A percentile compares a stretch with the other conserved stretches of the same genome.
Evolutionary conservation across 2,797 vertebrate species (phyloP).

Genomic region (Vespertilio murinus): DNA sequence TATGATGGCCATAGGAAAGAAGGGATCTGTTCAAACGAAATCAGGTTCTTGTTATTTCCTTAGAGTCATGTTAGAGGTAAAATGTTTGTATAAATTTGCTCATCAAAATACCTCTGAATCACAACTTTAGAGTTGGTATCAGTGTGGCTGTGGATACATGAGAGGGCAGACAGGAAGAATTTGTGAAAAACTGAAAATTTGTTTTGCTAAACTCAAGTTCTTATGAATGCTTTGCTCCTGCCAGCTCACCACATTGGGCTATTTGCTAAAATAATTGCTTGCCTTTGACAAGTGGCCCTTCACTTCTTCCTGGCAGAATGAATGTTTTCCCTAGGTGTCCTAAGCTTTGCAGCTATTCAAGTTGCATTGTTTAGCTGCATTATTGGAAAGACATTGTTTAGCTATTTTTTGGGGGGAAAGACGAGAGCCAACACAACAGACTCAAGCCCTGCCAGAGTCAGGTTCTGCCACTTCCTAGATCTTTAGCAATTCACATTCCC

Average conservation of each 20-base stretch:
- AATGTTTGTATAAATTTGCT: background rate
- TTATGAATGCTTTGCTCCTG: background rate
- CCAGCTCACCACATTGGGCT: background rate
- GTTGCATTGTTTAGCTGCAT: background rate
- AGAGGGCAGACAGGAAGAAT: background rate
- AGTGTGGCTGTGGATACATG: background rate
- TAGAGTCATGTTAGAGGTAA: background rate
- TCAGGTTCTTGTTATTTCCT: background rate
- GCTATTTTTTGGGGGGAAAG: background rate
- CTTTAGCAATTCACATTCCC: background rate
- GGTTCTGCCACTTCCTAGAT: background rate
- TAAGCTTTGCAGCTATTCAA: background rate
- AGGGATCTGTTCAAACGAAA: background rate
- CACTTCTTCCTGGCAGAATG: background rate
- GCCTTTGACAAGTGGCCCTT: background rate
- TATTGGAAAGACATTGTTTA: background rate
- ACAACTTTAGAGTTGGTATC: background rate
- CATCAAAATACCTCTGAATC: background rate
- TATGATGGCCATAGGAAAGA: background rate
- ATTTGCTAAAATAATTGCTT: background rate
- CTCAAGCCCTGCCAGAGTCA: background rate
- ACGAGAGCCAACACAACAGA: background rate
- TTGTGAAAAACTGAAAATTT: background rate
- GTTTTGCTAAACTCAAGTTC: background rate
- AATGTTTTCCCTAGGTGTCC: background rate